phyloP scores from a whole-genome alignment of 2,113 vertebrate genomes.

The Pica pica region DNA sequence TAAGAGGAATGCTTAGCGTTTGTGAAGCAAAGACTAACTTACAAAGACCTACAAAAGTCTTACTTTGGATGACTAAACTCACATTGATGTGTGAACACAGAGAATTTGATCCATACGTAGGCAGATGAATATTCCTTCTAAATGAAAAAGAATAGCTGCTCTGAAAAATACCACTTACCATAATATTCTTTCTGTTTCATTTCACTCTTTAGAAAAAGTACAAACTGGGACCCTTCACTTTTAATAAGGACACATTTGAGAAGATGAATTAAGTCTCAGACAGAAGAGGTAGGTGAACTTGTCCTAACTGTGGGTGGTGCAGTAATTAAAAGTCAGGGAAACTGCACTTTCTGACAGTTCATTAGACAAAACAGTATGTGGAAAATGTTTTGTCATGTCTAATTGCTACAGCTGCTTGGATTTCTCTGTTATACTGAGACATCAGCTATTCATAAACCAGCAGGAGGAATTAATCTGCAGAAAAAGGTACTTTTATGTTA shows the following conservation, averaged over 20 bases:
- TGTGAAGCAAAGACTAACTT: neutral
- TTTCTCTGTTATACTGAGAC: neutral
- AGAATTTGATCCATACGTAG: neutral
- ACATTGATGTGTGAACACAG: neutral
- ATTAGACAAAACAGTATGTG: slow-evolving; percentile 60
- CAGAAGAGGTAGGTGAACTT: neutral
- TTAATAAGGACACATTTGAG: neutral
- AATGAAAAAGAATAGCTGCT: neutral
- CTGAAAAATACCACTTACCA: neutral
- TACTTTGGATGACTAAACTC: neutral
- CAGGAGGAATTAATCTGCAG: neutral
- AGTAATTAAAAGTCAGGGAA: slow-evolving; percentile 45
- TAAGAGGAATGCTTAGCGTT: neutral
- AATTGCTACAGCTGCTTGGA: slow-evolving; percentile 18
- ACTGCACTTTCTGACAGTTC: slow-evolving; percentile 5
- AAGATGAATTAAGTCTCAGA: slow-evolving; percentile 16
- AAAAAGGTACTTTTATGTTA: neutral
- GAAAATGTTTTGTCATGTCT: slow-evolving; percentile 52
- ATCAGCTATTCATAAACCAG: slow-evolving; percentile 15
- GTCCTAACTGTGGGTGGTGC: slow-evolving; percentile 1
- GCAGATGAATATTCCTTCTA: neutral
- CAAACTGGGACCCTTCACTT: neutral
- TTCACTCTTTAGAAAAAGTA: neutral
- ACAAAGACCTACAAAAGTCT: neutral
- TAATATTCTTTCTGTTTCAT: neutral